Evolutionary conservation across 1,140 invertebrate species (phyloP).

Genomic region (Ganaspis sp.): DNA sequence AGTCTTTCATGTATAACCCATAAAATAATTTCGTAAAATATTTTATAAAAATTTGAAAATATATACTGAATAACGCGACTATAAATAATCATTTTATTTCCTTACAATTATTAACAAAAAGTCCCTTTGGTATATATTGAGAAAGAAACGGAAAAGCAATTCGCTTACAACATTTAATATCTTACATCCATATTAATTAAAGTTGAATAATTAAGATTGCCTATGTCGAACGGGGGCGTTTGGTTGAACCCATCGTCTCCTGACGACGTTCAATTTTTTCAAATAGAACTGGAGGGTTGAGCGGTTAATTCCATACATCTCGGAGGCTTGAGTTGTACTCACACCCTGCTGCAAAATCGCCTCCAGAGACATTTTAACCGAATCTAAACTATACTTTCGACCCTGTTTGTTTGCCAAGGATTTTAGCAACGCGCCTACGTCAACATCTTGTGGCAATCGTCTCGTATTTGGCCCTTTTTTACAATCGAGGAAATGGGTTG

Average conservation of each 20-base stretch:
- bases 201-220: background rate
- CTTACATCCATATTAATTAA: too few species aligned
- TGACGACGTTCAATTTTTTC: conserved; percentile 78
- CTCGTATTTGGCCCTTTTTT: conserved; percentile 66
- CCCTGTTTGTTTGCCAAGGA: conserved; percentile 74
- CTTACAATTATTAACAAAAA: background rate
- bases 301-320: conserved; percentile 78
- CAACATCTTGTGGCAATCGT: conserved; percentile 65
- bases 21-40: background rate
- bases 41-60: background rate
- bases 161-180: too few species aligned
- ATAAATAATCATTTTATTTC: background rate
- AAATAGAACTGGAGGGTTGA: conserved; percentile 79
- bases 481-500: conserved; percentile 72
- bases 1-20: conserved; percentile 37
- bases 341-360: conserved; percentile 76
- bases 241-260: conserved; percentile 62
- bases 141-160: background rate
- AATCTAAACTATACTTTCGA: conserved; percentile 76
- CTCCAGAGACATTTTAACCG: conserved; percentile 76
- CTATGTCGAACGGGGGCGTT: conserved; percentile 22
- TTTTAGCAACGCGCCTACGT: conserved; percentile 72
- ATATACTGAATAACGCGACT: background rate
- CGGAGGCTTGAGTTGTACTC: conserved; percentile 76
- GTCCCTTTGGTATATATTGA: background rate